These are phyloP conservation scores for Acrocera orbiculus DNA, from an alignment of 2,888 invertebrate genomes.

Conservation along the genomic window DNA sequence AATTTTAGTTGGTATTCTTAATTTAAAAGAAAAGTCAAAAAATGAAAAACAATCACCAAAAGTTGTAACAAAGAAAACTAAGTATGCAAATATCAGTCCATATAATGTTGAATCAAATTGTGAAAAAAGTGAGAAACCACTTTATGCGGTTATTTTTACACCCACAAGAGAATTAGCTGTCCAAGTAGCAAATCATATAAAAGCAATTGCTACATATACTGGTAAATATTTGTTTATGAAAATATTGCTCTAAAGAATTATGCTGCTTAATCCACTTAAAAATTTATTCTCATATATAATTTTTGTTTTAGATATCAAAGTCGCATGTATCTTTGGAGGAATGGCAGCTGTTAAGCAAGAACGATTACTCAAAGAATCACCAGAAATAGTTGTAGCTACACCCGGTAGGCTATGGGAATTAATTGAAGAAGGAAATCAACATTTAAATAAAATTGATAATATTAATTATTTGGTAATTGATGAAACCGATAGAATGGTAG, in stretches of 20 bases:
- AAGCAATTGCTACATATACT: conserved; percentile 62
- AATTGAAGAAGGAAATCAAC: conserved; percentile 56
- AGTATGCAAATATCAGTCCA: conserved; percentile 31
- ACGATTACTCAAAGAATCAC: conserved; percentile 58
- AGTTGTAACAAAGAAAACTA: conserved; percentile 18
- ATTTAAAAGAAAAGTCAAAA: conserved; percentile 33
- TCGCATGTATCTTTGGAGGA: conserved; percentile 84
- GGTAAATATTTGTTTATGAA: conserved; percentile 23
- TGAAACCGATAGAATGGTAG: conserved; percentile 97
- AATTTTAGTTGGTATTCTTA: conserved; percentile 68
- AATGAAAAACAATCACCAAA: conserved; percentile 19
- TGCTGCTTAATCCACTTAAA: not conserved
- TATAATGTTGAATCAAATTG: conserved; percentile 13
- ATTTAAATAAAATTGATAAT: conserved; percentile 51
- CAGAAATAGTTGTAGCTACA: conserved; percentile 92
- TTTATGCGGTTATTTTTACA: conserved; percentile 76
- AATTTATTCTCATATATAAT: not conserved
- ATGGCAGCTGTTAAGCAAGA: conserved; percentile 89
- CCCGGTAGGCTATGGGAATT: conserved; percentile 96
- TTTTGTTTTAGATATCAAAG: conserved; percentile 33
- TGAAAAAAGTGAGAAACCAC: conserved; percentile 16
- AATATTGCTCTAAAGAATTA: too few species aligned
- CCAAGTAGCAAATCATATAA: conserved; percentile 78
- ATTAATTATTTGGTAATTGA: conserved; percentile 86
- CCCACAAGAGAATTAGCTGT: conserved; percentile 94